phyloP scores from a whole-genome alignment of 2,888 invertebrate genomes.

The Antheraea yamamai region DNA sequence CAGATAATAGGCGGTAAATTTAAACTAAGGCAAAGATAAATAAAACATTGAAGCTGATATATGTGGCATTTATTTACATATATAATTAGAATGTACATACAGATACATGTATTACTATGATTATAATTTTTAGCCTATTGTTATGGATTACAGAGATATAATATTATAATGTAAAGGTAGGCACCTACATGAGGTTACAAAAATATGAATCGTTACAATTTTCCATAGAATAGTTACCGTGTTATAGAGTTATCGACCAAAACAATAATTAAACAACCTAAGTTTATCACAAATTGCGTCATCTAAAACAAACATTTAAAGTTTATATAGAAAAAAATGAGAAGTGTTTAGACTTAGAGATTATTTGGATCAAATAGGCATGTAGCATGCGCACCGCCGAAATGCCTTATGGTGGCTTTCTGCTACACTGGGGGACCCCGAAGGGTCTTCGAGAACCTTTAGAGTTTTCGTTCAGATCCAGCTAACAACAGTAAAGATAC shows the following conservation, averaged over 20 bases:
- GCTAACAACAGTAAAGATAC: too few species aligned
- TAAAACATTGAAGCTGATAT: constrained; percentile 56
- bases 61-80: constrained; percentile 69
- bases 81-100: constrained; percentile 44
- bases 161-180: neutral
- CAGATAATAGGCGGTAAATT: constrained; percentile 26
- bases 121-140: neutral
- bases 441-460: too few species aligned
- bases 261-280: neutral
- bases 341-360: neutral
- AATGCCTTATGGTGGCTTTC: too few species aligned
- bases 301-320: neutral
- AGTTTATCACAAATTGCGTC: neutral
- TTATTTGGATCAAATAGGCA: neutral
- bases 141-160: neutral
- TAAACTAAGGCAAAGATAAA: constrained; percentile 9
- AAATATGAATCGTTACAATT: neutral
- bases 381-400: too few species aligned
- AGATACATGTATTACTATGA: neutral
- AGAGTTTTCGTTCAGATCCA: too few species aligned
- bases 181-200: neutral
- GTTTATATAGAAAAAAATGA: neutral
- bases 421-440: too few species aligned
- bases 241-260: neutral
- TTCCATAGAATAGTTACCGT: neutral